Evolutionary conservation across 2,113 vertebrate genomes (phyloP), one percentile per base, ranked within the genome.

Genomic region (Lethenteron camtschaticum): DNA sequence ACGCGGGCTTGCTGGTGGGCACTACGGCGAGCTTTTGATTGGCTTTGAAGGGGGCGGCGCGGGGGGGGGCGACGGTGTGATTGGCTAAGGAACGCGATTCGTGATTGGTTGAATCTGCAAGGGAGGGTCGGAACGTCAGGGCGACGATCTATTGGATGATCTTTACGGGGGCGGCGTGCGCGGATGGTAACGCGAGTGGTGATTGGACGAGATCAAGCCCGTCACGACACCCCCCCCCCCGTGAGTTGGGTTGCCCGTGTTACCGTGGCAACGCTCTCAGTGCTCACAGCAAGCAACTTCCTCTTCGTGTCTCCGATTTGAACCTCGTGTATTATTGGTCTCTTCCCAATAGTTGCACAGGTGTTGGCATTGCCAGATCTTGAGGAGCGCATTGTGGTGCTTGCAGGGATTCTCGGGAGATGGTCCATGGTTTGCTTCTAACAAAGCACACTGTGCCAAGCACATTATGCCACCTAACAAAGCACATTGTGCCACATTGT

Each of bases 11-110:
- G 41, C 41, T 41, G 4, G 41, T 41, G 41, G 5, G 41, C 41
- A 41, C 6, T 41, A 41, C 41, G 41, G 41, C 41, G 41, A 41
- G 41, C 41, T 41, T 41, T 41, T 41, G 41, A 41, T 41, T 76
- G 77, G 76, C 77, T 71, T 77, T 75, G 71, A 73, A 70, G 74
- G 73, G 72, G 74, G 74, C 74, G 73, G 75, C 73, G 13, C 70
- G 57, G 75, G 13, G 71, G 57, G 75, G 75, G 72, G 41, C 58
- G 69, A 68, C 72, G 72, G 68, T 56, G 72, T 72, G 72, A 70
- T 74, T 72, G 73, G 73, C 71, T 69, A 2, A 60, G 69, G 71
- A 72, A n/a, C 57, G 69, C 70, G 9, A 69, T 41, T 41, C 1
- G 5, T 41, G 9, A 69, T 41, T 41, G 41, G 41, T 41, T 41